Evolutionary conservation across 2,888 invertebrate genomes (phyloP).

Genomic region (Sphaerophoria taeniata): DNA sequence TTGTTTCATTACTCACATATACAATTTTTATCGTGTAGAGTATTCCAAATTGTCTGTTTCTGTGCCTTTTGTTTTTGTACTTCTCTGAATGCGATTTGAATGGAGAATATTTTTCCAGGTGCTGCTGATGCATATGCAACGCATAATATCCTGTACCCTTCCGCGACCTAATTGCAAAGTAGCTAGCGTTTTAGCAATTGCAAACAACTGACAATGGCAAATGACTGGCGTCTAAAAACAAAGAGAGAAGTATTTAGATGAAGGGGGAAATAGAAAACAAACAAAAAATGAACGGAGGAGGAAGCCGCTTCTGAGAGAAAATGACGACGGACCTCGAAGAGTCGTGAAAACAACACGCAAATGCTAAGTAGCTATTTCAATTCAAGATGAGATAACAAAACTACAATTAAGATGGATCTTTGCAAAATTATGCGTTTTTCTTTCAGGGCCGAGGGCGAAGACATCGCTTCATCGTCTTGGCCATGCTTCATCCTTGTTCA

Average conservation of each 20-base stretch:
- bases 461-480: conserved; percentile 38
- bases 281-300: conserved; percentile 25
- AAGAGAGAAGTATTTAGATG: conserved; percentile 52
- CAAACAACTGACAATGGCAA: neutral
- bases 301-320: neutral
- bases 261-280: conserved; percentile 11
- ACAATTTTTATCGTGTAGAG: neutral
- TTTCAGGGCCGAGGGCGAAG: conserved; percentile 55
- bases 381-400: conserved; percentile 74
- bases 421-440: conserved; percentile 72
- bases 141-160: conserved; percentile 48
- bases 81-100: conserved; percentile 42
- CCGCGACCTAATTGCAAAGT: conserved; percentile 45
- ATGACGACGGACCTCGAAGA: neutral
- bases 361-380: conserved; percentile 74
- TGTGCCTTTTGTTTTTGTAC: conserved; percentile 50
- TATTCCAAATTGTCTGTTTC: conserved; percentile 60
- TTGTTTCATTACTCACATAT: too few relatives aligned
- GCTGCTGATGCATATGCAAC: conserved; percentile 64
- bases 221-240: conserved; percentile 16
- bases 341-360: conserved; percentile 64
- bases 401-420: conserved; percentile 73
- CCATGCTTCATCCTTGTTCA: conserved; percentile 41
- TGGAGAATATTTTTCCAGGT: conserved; percentile 60
- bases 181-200: conserved; percentile 24